Evolutionary conservation across 2,797 vertebrate species (phyloP), one percentile per base, ranked within the genome.

Genomic region (Syncerus caffer): DNA sequence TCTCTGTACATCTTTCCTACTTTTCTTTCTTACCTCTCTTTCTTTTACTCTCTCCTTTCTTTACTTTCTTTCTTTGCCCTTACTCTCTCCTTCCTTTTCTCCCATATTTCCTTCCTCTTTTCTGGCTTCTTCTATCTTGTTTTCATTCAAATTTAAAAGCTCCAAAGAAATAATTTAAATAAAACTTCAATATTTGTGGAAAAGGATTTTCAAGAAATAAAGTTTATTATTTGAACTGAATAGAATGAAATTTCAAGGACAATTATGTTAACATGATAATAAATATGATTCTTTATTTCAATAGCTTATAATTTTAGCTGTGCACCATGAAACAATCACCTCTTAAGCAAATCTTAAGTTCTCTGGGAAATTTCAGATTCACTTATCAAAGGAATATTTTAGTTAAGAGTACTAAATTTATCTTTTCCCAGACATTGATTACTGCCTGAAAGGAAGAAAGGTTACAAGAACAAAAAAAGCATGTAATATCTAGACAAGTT

Each of bases 271-370:
- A 76, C 2, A 55, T 42, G 27, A 1, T 19, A 78, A 93, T 95
- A 85, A 85, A 93, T 55, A 67, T 4, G 94, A 21, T 0, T 2
- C 38, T 97, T 97, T 29, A 34, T 21, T 87, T 97, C 67, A 97
- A 11, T 79, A 34, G 29, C 93, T 92, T 57, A 82, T 85, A 23
- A 15, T 47, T 97, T 95, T 96, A 92, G 86, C 96, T 97, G 51
- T 78, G 34, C 62, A 95, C 76, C 51, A 58, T 47, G 90, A 80
- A 90, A 82, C 51, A 83, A 84, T 78, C 31, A 45, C 0, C 86
- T 96, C 55, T 97, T 50, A 25, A 94, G 76, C 16, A 92, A 95
- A 88, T 93, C 34, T 47, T 19, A 94, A 62, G 25, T 87, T 64
- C 42, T 31, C 27, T 84, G n/a, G 4, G 51, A 96, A 97, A 93